phyloP scores from a whole-genome alignment of 2,888 invertebrate species.

The Caenorhabditis sp. region DNA sequence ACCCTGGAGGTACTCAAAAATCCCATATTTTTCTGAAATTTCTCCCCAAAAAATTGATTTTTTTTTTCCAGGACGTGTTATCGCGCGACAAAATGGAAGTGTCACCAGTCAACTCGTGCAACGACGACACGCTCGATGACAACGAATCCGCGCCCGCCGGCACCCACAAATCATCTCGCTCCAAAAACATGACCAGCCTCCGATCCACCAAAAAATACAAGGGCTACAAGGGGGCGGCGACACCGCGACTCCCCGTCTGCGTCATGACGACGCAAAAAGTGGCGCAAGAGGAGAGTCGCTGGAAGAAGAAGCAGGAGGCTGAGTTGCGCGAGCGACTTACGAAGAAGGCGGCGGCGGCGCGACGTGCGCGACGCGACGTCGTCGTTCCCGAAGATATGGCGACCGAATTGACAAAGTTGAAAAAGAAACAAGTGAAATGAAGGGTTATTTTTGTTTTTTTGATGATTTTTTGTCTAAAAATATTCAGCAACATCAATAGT shows the following conservation, averaged over 20 bases:
- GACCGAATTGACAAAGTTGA: not conserved
- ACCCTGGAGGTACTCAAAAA: conserved; percentile 8
- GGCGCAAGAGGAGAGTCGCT: conserved; percentile 24
- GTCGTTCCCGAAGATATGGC: conserved; percentile 23
- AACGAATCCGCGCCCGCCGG: not conserved
- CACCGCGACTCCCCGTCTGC: conserved; percentile 13
- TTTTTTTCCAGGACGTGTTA: not conserved
- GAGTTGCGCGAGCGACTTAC: conserved; percentile 13
- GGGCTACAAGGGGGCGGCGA: conserved; percentile 2
- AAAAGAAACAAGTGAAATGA: too few relatives aligned
- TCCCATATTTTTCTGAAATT: too few relatives aligned
- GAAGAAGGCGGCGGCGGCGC: conserved; percentile 16
- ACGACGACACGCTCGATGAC: not conserved
- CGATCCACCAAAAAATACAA: not conserved
- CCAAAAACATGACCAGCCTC: not conserved
- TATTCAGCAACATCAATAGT: not conserved
- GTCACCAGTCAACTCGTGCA: not conserved
- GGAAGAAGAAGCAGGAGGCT: conserved; percentile 29
- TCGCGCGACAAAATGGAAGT: conserved; percentile 5
- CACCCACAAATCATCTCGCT: not conserved
- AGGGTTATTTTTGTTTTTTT: too few relatives aligned
- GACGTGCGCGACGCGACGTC: conserved; percentile 15
- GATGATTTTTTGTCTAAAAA: too few relatives aligned
- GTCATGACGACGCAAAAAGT: conserved; percentile 2
- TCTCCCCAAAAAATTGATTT: too few relatives aligned